Evolutionary conservation across 2,797 vertebrate genomes (phyloP), one percentile per base, ranked within the genome.

Genomic region (Pelobates cultripes): DNA sequence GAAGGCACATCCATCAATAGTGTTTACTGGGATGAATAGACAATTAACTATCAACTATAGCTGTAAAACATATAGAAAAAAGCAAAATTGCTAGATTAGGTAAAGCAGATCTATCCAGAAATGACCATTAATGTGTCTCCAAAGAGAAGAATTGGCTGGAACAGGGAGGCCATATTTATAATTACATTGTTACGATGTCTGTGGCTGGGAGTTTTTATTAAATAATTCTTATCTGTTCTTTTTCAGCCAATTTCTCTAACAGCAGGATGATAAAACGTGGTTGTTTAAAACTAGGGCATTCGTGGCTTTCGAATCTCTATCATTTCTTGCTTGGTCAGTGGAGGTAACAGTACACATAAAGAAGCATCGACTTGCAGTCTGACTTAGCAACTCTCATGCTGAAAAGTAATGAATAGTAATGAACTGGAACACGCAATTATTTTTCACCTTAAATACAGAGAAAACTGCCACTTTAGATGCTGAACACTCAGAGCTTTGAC

Each of bases 331-430:
- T 78, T 84, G 85, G 82, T 78, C 79, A 86, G 79, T 71, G 60
- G 78, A 60, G 70, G 75, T 60, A 81, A 79, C 75, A 84, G 74
- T 28, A 70, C 70, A 84, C 68, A 75, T 71, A 64, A 75, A 75
- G 71, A 66, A 55, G 55, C 71, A 78, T 57, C 81, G n/a, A 13
- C 78, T 70, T 42, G 43, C 72, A 81, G 76, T 51, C 78, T 75
- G 78, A 76, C 82, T 45, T 69, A 43, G 79, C 67, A 72, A 47
- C 77, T 74, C 75, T 81, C 45, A 42, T 77, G n/a, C 67, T 71
- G 69, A 66, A 81, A 75, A 79, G 78, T 76, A 68, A 86, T 81
- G 82, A 79, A 84, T 86, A 86, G 69, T 83, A 84, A 86, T 86
- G 75, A 81, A 72, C 57, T 78, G 82, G 78, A 75, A 84, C 85